Evolutionary conservation across 1,140 invertebrate genomes (phyloP).

Genomic region (Rhizoglyphus robini): DNA sequence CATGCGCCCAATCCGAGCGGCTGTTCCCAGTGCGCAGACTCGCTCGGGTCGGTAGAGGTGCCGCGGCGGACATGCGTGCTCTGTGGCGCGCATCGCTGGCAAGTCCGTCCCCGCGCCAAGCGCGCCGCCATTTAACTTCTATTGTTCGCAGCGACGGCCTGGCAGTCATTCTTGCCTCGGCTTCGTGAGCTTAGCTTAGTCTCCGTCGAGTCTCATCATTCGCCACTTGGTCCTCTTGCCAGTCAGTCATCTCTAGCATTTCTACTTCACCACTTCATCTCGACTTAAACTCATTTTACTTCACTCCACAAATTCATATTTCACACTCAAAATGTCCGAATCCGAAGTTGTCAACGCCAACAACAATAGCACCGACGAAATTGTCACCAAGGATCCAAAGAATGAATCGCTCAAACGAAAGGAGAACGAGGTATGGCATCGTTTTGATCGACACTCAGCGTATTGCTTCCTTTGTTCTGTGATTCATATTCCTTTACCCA

Average conservation of each 20-base stretch:
- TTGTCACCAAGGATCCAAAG: conserved; percentile 13
- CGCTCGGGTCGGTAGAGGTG: not conserved
- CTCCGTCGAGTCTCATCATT: not conserved
- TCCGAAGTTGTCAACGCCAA: conserved; percentile 14
- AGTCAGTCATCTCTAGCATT: not conserved
- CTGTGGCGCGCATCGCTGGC: not conserved
- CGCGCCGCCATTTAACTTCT: not conserved
- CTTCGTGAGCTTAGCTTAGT: not conserved
- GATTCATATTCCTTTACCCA: not conserved
- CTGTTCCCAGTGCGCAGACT: not conserved
- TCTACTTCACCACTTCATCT: not conserved
- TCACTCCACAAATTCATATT: not conserved
- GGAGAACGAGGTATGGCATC: conserved; percentile 11
- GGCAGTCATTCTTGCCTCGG: not conserved
- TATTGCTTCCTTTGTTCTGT: not conserved
- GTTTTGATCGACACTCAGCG: not conserved
- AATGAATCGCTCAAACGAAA: conserved; percentile 18
- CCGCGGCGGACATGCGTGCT: not conserved
- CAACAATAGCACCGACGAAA: conserved; percentile 17
- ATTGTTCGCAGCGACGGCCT: not conserved
- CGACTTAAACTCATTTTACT: not conserved
- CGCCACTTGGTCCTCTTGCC: not conserved
- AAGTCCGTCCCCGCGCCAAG: not conserved
- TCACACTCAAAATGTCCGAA: conserved; percentile 11
- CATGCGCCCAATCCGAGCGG: no score